These are phyloP conservation scores for Phyllostomus discolor DNA, from an alignment of 2,113 vertebrate species.

Conservation along the genomic window DNA sequence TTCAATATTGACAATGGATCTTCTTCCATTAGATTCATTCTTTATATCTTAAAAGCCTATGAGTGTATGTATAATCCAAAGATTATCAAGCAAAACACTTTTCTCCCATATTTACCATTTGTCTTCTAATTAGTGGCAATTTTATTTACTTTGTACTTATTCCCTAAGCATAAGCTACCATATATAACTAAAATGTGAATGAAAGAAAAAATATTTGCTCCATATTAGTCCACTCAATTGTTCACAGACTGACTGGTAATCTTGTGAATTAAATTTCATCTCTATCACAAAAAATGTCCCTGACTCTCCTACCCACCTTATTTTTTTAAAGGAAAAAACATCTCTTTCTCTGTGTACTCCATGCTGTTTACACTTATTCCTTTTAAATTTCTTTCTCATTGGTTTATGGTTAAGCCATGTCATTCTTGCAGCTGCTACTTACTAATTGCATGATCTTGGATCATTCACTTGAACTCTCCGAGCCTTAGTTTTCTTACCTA, in stretches of 20 bases:
- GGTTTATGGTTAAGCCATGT: neutral
- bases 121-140: neutral
- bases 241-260: neutral
- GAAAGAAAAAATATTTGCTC: neutral
- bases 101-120: neutral
- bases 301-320: neutral
- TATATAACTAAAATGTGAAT: neutral
- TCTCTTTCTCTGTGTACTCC: neutral
- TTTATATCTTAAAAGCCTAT: constrained; percentile 9
- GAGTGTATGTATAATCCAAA: neutral
- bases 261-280: neutral
- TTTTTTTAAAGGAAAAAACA: neutral
- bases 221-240: neutral
- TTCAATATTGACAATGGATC: neutral
- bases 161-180: neutral
- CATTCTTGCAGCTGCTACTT: neutral
- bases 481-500: neutral
- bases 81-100: constrained; percentile 21
- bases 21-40: neutral
- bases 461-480: neutral
- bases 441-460: neutral
- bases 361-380: neutral
- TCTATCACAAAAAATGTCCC: neutral
- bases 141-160: neutral
- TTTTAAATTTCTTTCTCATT: neutral